Evolutionary conservation across 2,113 vertebrate genomes (phyloP).

Genomic region (Camelus bactrianus): DNA sequence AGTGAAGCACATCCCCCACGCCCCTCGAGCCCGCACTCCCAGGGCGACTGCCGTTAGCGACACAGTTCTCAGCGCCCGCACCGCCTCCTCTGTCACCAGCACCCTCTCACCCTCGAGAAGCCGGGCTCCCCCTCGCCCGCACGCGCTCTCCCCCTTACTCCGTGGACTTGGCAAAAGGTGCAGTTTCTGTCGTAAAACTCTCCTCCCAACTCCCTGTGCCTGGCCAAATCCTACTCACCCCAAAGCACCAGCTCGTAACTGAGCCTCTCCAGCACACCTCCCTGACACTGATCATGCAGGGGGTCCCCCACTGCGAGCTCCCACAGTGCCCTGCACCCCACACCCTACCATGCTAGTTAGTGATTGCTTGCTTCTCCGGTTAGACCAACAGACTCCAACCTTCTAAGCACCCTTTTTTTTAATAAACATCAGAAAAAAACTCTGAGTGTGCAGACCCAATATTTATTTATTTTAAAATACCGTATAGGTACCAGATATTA

Average conservation of each 20-base stretch:
- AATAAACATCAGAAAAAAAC: background rate
- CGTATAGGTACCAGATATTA: background rate
- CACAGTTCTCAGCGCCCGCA: background rate
- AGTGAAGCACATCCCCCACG: background rate
- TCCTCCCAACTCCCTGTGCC: background rate
- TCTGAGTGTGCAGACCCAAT: background rate
- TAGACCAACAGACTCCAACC: background rate
- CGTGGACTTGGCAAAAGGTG: background rate
- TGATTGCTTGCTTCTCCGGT: background rate
- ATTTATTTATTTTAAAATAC: background rate
- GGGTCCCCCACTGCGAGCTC: background rate
- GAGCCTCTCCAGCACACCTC: background rate
- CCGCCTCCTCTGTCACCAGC: no score
- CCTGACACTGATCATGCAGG: background rate
- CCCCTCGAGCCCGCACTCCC: background rate
- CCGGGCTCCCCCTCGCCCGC: background rate
- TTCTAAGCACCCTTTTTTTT: background rate
- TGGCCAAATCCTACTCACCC: background rate
- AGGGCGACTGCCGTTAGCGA: background rate
- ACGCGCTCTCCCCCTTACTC: background rate
- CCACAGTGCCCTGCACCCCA: no score
- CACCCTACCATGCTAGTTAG: background rate
- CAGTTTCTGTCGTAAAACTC: background rate
- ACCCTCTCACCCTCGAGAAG: background rate
- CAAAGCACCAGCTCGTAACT: accelerated